These are phyloP conservation scores for Drosophila trapezifrons DNA, from an alignment of 1,140 invertebrate genomes.

Conservation along the genomic window DNA sequence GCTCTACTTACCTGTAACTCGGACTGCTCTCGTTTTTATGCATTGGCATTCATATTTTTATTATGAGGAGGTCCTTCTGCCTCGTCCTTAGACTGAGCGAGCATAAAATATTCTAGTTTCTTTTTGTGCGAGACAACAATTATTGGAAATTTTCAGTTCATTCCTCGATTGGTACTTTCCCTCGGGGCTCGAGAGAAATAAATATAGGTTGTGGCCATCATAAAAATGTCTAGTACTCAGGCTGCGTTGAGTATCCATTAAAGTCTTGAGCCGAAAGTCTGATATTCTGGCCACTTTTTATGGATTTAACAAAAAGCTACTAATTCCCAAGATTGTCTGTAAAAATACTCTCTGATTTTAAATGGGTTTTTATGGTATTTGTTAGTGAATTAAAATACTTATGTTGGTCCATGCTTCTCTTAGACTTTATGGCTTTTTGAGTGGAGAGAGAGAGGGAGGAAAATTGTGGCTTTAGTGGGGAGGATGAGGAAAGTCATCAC, in stretches of 20 bases:
- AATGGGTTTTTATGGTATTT: constrained; percentile 23
- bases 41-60: constrained; percentile 45
- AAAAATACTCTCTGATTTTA: background rate
- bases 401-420: constrained; percentile 3
- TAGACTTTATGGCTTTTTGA: constrained; percentile 24
- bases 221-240: constrained; percentile 7
- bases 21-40: constrained; percentile 38
- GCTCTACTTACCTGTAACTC: constrained; percentile 72
- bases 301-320: constrained; percentile 14
- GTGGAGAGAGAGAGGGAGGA: background rate
- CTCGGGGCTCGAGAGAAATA: background rate
- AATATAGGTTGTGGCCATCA: constrained; percentile 10
- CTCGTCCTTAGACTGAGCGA: too few species aligned
- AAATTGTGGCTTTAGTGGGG: constrained; percentile 2
- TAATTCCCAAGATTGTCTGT: constrained; percentile 3
- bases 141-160: constrained; percentile 24
- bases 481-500: constrained; percentile 4
- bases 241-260: constrained; percentile 7
- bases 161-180: constrained; percentile 13
- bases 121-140: constrained; percentile 21
- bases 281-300: background rate
- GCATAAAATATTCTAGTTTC: constrained; percentile 30
- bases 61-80: constrained; percentile 9
- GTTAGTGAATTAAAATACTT: constrained; percentile 26
- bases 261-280: background rate